Evolutionary conservation across 1,140 invertebrate genomes (phyloP), one percentile per base, ranked within the genome.

Genomic region (Papilio helenus): DNA sequence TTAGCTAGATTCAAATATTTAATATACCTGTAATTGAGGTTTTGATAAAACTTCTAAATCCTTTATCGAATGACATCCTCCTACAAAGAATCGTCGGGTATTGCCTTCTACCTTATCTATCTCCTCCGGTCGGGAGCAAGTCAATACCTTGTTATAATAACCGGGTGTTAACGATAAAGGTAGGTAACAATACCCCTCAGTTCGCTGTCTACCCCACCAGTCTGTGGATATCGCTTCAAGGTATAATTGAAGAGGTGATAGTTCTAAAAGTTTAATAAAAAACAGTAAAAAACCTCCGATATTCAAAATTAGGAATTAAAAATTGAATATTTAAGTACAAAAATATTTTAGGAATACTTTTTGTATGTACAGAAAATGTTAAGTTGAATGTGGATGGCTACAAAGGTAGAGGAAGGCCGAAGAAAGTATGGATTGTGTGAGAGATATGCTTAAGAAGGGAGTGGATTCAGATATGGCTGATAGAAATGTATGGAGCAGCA

Each of bases 161-260:
- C 93, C 94, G 1, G 93, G 87, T 3, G 80, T 58, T 9, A 90
- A 68, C 3, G 88, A 58, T 0, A 95, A 77, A 78, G 86, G 26
- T 55, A 88, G 83, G 81, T 89, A 87, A 83, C 82, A 85, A 79
- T 94, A 95, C 2, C 94, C 94, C 77, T 95, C 94, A 1, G 93
- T 94, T 3, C 94, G 86, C 46, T 92, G 93, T 18, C 92, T 83
- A 0, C 86, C 86, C 93, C 93, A 94, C 85, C 87, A 88, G 80
- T 95, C 94, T 0, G 86, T 84, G 2, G 94, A 95, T 80, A 94
- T 92, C 0, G 89, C 87, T 88, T 95, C 93, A 65, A 95, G 87
- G 82, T 89, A 93, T 2, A 95, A 61, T 79, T 89, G 89, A 20
- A 90, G 20, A 2, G 86, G 84, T 0, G 84, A 51, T 34, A 85